Evolutionary conservation across 2,113 vertebrate species (phyloP), one percentile per base, ranked within the genome.

Genomic region (Oncorhynchus clarkii): DNA sequence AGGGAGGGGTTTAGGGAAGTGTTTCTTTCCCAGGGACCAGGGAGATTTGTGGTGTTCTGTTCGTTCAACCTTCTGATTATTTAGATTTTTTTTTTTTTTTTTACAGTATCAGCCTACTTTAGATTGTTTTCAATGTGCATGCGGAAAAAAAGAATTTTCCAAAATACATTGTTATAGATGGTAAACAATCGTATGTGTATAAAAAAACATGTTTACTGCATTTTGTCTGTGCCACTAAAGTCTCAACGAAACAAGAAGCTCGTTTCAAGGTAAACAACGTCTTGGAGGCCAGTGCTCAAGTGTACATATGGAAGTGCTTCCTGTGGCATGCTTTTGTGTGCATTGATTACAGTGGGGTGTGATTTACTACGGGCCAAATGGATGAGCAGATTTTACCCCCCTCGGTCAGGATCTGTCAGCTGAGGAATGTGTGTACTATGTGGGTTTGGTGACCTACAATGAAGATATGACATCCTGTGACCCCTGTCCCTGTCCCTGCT

Each of bases 381-480:
- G 22, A 74, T 45, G 48, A 75, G 73, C 66, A 77, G 78, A 67
- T 71, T 27, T 54, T 64, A 70, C 71, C 27, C 39, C 48, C 45
- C 57, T 57, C 59, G 54, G 76, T 79, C 78, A 71, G 73, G 72
- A 22, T 1, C 5, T 66, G 74, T 80, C 83, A 78, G 67, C 84
- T 69, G 80, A 82, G 79, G 82, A 86, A 85, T 80, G 82, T 67
- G 79, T 79, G 68, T 22, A 59, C 73, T 27, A 24, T 60, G 4
- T 65, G 14, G 13, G 1, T 57, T 73, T 18, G 51, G 22, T 78
- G 80, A 78, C 83, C 80, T 69, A 73, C 54, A 75, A 83, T 74
- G 70, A 64, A 86, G 80, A 86, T 83, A 80, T 82, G 84, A 85
- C 81, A 71, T 78, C 76, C 70, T 86, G 78, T 84, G 57, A 48